These are phyloP conservation scores for Pecten maximus DNA, from an alignment of 2,888 invertebrate genomes.

Conservation along the genomic window DNA sequence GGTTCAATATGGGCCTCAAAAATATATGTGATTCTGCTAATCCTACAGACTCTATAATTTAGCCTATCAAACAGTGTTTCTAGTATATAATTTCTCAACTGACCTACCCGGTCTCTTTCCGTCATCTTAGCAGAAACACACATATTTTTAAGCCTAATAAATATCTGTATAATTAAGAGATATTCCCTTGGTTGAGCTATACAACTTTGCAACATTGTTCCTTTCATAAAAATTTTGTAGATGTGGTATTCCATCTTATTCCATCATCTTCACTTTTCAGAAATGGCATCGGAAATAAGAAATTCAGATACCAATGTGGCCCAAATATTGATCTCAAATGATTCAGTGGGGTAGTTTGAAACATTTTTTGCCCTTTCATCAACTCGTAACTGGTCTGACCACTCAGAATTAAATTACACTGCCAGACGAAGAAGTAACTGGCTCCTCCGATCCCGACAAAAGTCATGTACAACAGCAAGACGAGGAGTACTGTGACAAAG, in stretches of 20 bases:
- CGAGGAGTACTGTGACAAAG: slow-evolving; percentile 57
- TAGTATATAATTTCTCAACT: no score
- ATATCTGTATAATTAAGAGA: no score
- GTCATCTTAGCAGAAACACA: no score
- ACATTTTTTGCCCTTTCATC: slow-evolving; percentile 69
- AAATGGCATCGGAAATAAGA: slow-evolving; percentile 75
- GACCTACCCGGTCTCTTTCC: no score
- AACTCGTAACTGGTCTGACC: slow-evolving; percentile 78
- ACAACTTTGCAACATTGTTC: no score
- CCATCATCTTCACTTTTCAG: slow-evolving; percentile 71
- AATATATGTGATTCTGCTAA: no score
- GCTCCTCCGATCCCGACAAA: slow-evolving; percentile 63
- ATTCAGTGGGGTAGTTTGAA: slow-evolving; percentile 57
- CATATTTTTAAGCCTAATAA: no score
- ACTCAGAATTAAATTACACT: slow-evolving; percentile 65
- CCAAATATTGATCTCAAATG: slow-evolving; percentile 78
- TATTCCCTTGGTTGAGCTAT: no score
- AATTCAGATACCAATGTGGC: slow-evolving; percentile 72
- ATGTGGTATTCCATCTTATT: slow-evolving; percentile 65
- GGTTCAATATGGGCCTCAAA: no score
- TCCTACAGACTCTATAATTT: no score
- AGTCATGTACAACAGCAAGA: slow-evolving; percentile 67
- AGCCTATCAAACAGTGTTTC: no score
- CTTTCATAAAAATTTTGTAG: slow-evolving; percentile 46
- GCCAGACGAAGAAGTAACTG: slow-evolving; percentile 71